Conservation (phyloP, 2,113 vertebrate species). For the Anoplopoma fimbria region DNA sequence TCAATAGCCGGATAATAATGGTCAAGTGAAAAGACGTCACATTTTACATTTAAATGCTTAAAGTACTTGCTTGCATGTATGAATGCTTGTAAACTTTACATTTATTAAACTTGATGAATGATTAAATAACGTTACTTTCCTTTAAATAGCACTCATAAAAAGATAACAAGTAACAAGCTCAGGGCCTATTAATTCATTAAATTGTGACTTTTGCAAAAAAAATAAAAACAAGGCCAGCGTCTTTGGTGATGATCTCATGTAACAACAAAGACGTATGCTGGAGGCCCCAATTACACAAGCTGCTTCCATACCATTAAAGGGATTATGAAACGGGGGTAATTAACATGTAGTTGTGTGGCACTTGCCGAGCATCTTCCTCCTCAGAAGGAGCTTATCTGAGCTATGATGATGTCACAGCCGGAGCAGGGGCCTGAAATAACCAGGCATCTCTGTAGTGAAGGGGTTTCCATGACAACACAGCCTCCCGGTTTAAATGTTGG, state of each 20-base stretch:
- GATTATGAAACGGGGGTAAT: slow-evolving; percentile 54
- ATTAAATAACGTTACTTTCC: not conserved
- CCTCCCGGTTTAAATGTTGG: slow-evolving; percentile 70
- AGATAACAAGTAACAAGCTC: slow-evolving; percentile 11
- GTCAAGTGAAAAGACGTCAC: not conserved
- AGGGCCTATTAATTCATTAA: not conserved
- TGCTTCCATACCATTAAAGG: slow-evolving; percentile 48
- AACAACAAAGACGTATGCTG: slow-evolving; percentile 39
- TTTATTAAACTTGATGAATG: not conserved
- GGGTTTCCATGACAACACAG: slow-evolving; percentile 80
- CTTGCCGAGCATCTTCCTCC: slow-evolving; percentile 56
- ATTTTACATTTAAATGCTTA: not conserved
- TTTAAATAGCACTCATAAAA: not conserved
- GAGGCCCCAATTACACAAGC: slow-evolving; percentile 35
- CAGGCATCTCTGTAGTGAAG: slow-evolving; percentile 67
- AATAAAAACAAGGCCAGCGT: slow-evolving; percentile 31
- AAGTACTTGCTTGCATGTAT: not conserved
- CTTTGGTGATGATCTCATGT: slow-evolving; percentile 35
- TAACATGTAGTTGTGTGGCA: slow-evolving; percentile 44
- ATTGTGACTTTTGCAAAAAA: slow-evolving; percentile 18
- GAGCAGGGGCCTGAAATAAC: slow-evolving; percentile 71
- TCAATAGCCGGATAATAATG: not conserved
- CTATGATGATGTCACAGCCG: slow-evolving; percentile 70
- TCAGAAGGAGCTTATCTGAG: slow-evolving; percentile 58
- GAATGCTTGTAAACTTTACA: not conserved